Evolutionary conservation across 92 coral and sea anemone genomes (phyloP), one percentile per base, ranked within the genome.

Genomic region (Paramuricea clavata): DNA sequence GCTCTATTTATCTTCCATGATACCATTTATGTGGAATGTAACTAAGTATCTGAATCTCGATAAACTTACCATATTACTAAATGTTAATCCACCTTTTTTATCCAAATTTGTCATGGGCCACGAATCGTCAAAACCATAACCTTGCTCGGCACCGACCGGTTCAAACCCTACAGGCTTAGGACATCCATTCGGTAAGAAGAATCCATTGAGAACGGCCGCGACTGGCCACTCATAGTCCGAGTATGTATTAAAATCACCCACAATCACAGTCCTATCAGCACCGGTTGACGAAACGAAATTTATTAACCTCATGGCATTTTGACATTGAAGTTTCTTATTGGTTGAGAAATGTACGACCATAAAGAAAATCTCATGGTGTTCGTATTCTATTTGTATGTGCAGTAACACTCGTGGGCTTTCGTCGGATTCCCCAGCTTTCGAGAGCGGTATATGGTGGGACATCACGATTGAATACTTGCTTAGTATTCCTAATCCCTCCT

Each of bases 31-130:
- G n/a, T n/a, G n/a, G n/a, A n/a, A n/a, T n/a, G n/a, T n/a, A n/a
- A n/a, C n/a, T n/a, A n/a, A n/a, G n/a, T n/a, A n/a, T n/a, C n/a
- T n/a, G n/a, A n/a, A 31, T 1, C 6, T 65, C 19, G 22, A 5
- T 35, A 4, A 54, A 76, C 97, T 32, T 82, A 97, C 99, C 99
- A 97, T 97, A 78, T 97, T 97, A 47, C 99, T 97, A 89, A 97
- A 97, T 42, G 99, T 97, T 47, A 91, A 92, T 19, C 99, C 99
- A 30, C 28, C 54, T 27, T 49, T 25, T n/a, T 17, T 34, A 52
- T 81, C 69, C 25, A 61, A 90, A 34, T 84, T 81, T 32, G 88
- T 83, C 2, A 69, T 50, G 16, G 68, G 77, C 99, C 98, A 97
- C 8, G 98, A 93, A 84, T 97, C 99, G 17, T 91, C 94, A 90